These are phyloP conservation scores for Lasioglossum malachurum DNA, from an alignment of 2,888 invertebrate genomes.

Conservation along the genomic window DNA sequence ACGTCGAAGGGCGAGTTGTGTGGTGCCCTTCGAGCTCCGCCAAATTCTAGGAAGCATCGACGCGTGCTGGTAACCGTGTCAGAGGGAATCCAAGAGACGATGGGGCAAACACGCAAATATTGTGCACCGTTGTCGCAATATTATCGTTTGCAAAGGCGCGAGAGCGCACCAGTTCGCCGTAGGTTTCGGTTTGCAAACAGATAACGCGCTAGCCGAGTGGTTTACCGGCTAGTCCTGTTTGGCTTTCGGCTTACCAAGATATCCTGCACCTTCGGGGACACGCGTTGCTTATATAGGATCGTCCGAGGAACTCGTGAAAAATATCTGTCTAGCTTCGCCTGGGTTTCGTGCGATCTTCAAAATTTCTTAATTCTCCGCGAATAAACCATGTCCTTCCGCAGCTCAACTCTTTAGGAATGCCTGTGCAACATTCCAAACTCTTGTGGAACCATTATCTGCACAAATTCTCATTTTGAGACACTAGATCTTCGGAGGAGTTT, in stretches of 20 bases:
- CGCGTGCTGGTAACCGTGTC: slow-evolving; percentile 12
- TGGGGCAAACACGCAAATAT: slow-evolving; percentile 76
- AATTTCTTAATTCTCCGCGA: not conserved
- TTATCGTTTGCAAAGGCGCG: slow-evolving; percentile 73
- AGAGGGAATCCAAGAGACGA: slow-evolving; percentile 28
- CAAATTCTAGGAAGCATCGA: not conserved
- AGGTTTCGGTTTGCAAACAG: slow-evolving; percentile 72
- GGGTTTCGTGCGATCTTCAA: not conserved
- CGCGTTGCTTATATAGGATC: slow-evolving; percentile 71
- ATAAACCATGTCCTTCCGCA: no score
- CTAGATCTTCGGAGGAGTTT: no score
- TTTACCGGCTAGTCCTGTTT: slow-evolving; percentile 77
- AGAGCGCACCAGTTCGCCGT: slow-evolving; percentile 56
- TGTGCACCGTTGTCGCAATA: slow-evolving; percentile 76
- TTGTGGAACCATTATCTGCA: no score
- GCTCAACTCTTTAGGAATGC: not conserved
- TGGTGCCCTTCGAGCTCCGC: not conserved
- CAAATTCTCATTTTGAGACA: no score
- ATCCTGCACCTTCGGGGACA: slow-evolving; percentile 60
- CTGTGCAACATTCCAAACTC: no score
- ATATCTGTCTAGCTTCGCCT: not conserved
- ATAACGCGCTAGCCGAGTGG: slow-evolving; percentile 75
- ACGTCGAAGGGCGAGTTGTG: not conserved
- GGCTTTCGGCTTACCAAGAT: slow-evolving; percentile 76
- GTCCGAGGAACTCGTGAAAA: slow-evolving; percentile 53